Conservation (phyloP, 2,797 vertebrate species). For the Gambusia yucatana region DNA sequence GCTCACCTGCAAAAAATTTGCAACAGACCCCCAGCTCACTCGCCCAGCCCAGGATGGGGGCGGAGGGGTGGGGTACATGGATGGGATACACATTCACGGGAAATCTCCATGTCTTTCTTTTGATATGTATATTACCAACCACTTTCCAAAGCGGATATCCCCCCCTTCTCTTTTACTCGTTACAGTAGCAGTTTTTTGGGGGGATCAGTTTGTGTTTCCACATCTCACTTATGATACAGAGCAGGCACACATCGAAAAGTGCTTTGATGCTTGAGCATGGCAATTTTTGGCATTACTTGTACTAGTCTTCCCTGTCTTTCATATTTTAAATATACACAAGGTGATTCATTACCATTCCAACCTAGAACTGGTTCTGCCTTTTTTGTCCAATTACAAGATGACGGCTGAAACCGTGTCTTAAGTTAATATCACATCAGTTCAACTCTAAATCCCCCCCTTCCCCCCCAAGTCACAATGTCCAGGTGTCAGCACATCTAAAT, state of each 20-base stretch:
- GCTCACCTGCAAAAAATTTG: conserved; percentile 75
- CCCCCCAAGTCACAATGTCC: conserved; percentile 37
- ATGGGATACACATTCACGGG: conserved; percentile 70
- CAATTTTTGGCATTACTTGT: conserved; percentile 67
- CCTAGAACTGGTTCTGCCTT: conserved; percentile 32
- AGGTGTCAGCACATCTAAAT: conserved; percentile 50
- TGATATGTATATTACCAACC: conserved; percentile 84
- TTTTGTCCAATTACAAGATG: conserved; percentile 32
- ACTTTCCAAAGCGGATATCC: conserved; percentile 80
- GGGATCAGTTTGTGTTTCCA: conserved; percentile 80
- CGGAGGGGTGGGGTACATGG: conserved; percentile 51
- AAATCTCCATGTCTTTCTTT: conserved; percentile 81
- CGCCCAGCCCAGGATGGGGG: conserved; percentile 9
- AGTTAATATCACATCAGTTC: conserved; percentile 24
- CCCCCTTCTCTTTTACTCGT: conserved; percentile 72
- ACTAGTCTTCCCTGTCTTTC: conserved; percentile 69
- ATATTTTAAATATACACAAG: conserved; percentile 66
- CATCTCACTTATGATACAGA: conserved; percentile 61
- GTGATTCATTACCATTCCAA: conserved; percentile 61
- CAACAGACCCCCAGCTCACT: conserved; percentile 68
- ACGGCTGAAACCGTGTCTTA: conserved; percentile 35
- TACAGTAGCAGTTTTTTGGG: conserved; percentile 50
- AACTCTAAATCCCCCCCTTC: conserved; percentile 36
- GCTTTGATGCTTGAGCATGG: conserved; percentile 79
- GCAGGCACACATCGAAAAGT: conserved; percentile 68